Evolutionary conservation across 2,888 invertebrate species (phyloP), one percentile per base, ranked within the genome.

Genomic region (Drosophila acutilabella): DNA sequence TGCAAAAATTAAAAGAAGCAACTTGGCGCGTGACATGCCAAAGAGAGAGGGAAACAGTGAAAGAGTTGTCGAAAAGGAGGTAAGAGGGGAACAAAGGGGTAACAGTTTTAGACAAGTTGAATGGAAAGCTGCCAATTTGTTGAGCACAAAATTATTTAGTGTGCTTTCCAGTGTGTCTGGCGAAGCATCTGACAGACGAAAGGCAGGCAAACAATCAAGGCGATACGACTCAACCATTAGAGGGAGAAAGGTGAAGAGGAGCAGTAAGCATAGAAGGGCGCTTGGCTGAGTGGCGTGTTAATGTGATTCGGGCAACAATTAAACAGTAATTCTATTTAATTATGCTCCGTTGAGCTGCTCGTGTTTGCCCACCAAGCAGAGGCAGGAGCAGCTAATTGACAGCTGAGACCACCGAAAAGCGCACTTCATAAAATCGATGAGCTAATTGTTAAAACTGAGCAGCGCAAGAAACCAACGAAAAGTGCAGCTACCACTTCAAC

Each of bases 251-350:
- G 6, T 1, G 36, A 8, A n/a, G 6, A 7, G 5, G n/a, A 10
- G 0, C 0, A 8, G 4, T 4, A 11, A 4, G 11, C 7, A 13
- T 13, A 36, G 13, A 40, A 14, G 20, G 42, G 44, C 16, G 36
- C 14, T 13, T 40, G 36, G n/a, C 45, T 52, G 65, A 56, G 57
- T 86, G 81, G 72, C 81, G 80, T 74, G 84, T 64, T 86, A 69
- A 78, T 73, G 71, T 71, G 74, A 88, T 75, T 79, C 71, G 51
- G 70, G 62, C 66, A 77, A 72, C 78, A 89, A 81, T 79, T 89
- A 81, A 74, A 80, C 60, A 57, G 89, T 81, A 88, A 81, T 88
- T 88, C 70, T 71, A 69, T 71, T 89, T 71, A 88, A 88, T 84
- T 81, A 89, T 83, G 68, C 76, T 62, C 48, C 67, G 53, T 59